These are phyloP conservation scores for Plagiodera versicolora DNA, from an alignment of 2,888 invertebrate genomes.

Conservation along the genomic window DNA sequence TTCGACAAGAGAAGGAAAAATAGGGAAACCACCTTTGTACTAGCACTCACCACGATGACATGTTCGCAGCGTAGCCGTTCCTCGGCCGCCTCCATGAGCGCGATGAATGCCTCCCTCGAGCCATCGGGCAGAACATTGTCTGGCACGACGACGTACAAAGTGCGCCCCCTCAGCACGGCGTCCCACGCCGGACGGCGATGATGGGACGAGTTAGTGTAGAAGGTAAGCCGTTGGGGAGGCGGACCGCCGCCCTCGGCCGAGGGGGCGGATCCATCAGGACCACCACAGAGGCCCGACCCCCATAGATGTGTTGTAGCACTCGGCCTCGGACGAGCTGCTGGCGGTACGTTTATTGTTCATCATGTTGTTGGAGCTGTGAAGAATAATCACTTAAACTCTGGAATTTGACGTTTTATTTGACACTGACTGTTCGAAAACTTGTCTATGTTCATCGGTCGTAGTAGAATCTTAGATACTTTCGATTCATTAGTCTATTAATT, in stretches of 20 bases:
- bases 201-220: slow-evolving; percentile 52
- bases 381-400: background rate
- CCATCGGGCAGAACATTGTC: slow-evolving; percentile 84
- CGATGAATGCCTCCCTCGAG: slow-evolving; percentile 93
- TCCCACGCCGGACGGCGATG: slow-evolving; percentile 51
- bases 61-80: slow-evolving; percentile 83
- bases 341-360: slow-evolving; percentile 64
- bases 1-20: slow-evolving; percentile 3
- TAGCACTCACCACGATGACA: slow-evolving; percentile 66
- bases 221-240: slow-evolving; percentile 52
- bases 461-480: too few species aligned
- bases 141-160: slow-evolving; percentile 88
- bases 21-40: too few species aligned
- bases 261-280: slow-evolving; percentile 99
- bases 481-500: too few species aligned
- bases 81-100: slow-evolving; percentile 93
- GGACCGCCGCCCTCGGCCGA: slow-evolving; percentile 70
- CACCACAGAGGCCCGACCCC: slow-evolving; percentile 99
- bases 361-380: slow-evolving; percentile 34
- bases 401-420: too few species aligned
- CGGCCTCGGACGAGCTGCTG: slow-evolving; percentile 70
- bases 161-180: slow-evolving; percentile 63
- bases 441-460: too few species aligned
- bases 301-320: slow-evolving; percentile 84
- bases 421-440: too few species aligned